Conservation (phyloP, 2,113 vertebrate species). For the Plecotus auritus region DNA sequence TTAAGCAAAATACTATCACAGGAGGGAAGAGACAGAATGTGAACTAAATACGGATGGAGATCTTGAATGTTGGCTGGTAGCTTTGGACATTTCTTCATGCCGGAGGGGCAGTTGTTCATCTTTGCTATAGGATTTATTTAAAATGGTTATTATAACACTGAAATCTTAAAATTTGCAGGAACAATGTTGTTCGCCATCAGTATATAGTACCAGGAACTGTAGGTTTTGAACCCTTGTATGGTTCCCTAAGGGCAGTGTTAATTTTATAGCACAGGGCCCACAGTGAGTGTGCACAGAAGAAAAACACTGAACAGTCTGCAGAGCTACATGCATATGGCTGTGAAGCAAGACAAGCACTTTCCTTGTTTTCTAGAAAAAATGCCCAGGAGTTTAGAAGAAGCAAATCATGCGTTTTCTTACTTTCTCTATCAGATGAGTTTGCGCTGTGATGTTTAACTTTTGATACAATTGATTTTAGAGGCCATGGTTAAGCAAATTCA, state of each 20-base stretch:
- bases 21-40: not conserved
- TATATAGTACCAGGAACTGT: not conserved
- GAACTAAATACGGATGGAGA: not conserved
- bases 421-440: not conserved
- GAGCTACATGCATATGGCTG: not conserved
- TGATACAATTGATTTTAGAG: not conserved
- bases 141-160: not conserved
- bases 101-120: not conserved
- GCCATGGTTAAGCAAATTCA: not conserved
- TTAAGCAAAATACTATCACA: not conserved
- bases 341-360: not conserved
- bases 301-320: not conserved
- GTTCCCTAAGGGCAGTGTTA: not conserved
- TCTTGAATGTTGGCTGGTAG: not conserved
- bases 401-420: not conserved
- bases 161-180: not conserved
- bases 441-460: not conserved
- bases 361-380: not conserved
- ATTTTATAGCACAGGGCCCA: not conserved
- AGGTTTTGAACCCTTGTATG: not conserved
- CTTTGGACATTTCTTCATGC: not conserved
- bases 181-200: not conserved
- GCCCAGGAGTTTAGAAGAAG: not conserved
- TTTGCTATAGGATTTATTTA: not conserved
- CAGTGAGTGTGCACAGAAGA: not conserved